Conservation (phyloP, 2,888 invertebrate genomes). For the Fragum fragum region DNA sequence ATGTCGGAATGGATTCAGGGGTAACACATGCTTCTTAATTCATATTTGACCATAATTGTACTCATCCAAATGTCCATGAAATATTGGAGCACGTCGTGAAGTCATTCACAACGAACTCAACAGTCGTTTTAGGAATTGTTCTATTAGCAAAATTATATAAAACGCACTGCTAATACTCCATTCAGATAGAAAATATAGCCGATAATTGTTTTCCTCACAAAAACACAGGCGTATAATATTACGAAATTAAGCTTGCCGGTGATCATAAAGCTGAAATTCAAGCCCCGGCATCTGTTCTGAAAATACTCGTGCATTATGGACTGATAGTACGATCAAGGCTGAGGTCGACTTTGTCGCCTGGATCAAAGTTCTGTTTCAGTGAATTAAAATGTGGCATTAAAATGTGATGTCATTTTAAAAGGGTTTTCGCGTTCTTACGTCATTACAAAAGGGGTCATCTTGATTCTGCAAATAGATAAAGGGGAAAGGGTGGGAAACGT, state of each 20-base stretch:
- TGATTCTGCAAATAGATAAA: no score
- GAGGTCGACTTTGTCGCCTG: background rate
- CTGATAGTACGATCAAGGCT: background rate
- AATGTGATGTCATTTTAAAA: no score
- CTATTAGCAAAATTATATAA: slow-evolving; percentile 20
- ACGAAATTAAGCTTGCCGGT: slow-evolving; percentile 48
- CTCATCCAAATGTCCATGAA: background rate
- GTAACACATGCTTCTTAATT: background rate
- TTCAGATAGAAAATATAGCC: slow-evolving; percentile 23
- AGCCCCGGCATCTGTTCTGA: slow-evolving; percentile 46
- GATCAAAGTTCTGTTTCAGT: background rate
- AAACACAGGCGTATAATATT: slow-evolving; percentile 47
- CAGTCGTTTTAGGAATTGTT: slow-evolving; percentile 26
- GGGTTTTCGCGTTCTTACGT: no score
- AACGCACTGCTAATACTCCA: slow-evolving; percentile 26
- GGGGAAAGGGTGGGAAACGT: no score
- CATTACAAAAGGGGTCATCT: no score
- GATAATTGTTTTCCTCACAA: slow-evolving; percentile 35
- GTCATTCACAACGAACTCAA: background rate
- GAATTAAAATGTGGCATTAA: no score
- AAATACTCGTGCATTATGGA: slow-evolving; percentile 25
- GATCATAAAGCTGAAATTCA: slow-evolving; percentile 54
- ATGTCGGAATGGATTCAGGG: no score
- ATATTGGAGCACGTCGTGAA: background rate
- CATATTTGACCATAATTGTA: background rate